phyloP scores from a whole-genome alignment of 2,888 invertebrate genomes.

The Aleiodes testaceus region DNA sequence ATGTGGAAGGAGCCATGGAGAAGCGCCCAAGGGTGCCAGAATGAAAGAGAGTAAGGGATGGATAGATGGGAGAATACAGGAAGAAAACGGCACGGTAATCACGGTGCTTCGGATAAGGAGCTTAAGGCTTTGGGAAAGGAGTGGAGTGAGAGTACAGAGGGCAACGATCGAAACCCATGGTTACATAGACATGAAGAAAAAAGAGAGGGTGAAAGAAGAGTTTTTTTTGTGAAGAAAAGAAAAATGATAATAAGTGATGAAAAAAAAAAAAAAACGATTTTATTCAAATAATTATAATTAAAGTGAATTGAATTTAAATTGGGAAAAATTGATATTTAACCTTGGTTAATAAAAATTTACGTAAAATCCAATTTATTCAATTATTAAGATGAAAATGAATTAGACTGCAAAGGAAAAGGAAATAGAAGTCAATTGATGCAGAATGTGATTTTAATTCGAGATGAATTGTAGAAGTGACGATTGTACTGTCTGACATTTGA shows the following conservation, averaged over 20 bases:
- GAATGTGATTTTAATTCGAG: slow-evolving; percentile 11
- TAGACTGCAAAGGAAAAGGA: background rate
- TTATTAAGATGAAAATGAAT: slow-evolving; percentile 2
- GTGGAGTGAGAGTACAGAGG: slow-evolving; percentile 34
- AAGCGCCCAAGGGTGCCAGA: slow-evolving; percentile 33
- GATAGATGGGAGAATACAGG: slow-evolving; percentile 28
- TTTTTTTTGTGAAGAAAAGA: background rate
- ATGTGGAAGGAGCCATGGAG: slow-evolving; percentile 20
- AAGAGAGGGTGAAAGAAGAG: background rate
- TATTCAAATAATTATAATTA: slow-evolving; percentile 34
- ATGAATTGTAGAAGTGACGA: background rate
- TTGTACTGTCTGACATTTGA: slow-evolving; percentile 2
- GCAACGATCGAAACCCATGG: slow-evolving; percentile 37
- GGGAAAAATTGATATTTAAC: background rate
- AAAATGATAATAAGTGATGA: slow-evolving; percentile 4
- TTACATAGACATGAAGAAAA: slow-evolving; percentile 27
- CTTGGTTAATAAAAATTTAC: slow-evolving; percentile 43
- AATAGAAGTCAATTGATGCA: background rate
- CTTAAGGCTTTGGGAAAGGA: slow-evolving; percentile 48
- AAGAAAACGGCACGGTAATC: slow-evolving; percentile 50
- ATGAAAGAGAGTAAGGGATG: slow-evolving; percentile 31
- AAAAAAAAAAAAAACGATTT: slow-evolving; percentile 32
- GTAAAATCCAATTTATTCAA: slow-evolving; percentile 37
- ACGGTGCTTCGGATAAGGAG: slow-evolving; percentile 55
- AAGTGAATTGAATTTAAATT: slow-evolving; percentile 3